phyloP scores from a whole-genome alignment of 2,113 vertebrate species.

The Sitta europaea region DNA sequence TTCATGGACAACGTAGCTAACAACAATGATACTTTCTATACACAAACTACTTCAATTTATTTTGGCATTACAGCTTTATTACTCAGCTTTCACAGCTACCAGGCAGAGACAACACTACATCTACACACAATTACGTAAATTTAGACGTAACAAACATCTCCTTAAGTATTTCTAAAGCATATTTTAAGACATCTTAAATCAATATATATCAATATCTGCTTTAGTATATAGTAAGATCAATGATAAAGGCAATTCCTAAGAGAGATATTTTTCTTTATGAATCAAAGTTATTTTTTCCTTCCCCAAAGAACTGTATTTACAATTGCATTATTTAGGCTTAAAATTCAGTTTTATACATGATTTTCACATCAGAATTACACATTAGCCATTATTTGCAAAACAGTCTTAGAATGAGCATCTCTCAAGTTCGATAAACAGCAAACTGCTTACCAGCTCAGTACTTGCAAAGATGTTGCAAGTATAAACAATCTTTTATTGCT shows the following conservation, averaged over 20 bases:
- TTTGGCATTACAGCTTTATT: not conserved
- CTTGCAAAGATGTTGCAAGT: not conserved
- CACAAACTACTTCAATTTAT: not conserved
- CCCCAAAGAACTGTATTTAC: not conserved
- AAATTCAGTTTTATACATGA: not conserved
- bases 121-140: not conserved
- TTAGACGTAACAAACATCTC: not conserved
- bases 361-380: not conserved
- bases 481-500: not conserved
- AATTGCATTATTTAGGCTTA: not conserved
- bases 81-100: not conserved
- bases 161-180: not conserved
- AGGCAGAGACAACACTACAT: not conserved
- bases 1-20: not conserved
- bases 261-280: not conserved
- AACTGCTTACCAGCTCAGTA: not conserved
- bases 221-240: not conserved
- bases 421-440: not conserved
- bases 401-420: fast-evolving
- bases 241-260: not conserved
- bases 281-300: not conserved
- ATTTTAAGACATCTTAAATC: not conserved
- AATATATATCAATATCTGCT: not conserved
- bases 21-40: not conserved
- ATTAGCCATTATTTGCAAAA: not conserved